Evolutionary conservation across 2,113 vertebrate genomes (phyloP).

Genomic region (Marcusenius ussheri): DNA sequence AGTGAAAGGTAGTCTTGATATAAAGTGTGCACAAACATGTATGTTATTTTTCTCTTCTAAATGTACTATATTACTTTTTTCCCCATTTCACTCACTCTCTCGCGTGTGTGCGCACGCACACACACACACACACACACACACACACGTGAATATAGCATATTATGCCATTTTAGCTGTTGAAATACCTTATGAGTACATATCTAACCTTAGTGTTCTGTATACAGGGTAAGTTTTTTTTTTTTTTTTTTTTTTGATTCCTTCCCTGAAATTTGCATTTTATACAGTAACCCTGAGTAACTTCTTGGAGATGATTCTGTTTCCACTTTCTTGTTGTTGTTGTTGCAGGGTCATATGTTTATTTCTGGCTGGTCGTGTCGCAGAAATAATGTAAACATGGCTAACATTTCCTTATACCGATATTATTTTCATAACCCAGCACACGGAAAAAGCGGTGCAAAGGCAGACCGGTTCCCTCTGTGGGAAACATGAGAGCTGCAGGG

Average conservation of each 20-base stretch:
- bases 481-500: not conserved
- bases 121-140: too few species aligned
- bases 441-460: not conserved
- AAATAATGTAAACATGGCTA: not conserved
- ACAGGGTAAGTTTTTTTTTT: not conserved
- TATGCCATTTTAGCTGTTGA: not conserved
- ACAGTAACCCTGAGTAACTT: not conserved
- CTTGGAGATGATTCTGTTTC: not conserved
- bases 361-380: not conserved
- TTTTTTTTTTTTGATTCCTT: not conserved
- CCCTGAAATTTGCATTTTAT: not conserved
- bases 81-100: not conserved
- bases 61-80: not conserved
- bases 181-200: not conserved
- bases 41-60: not conserved
- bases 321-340: not conserved
- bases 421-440: not conserved
- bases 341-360: not conserved
- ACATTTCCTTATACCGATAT: not conserved
- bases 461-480: not conserved
- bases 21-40: not conserved
- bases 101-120: rapidly evolving
- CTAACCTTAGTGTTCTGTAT: not conserved
- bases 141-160: not conserved
- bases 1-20: not conserved